phyloP scores from a whole-genome alignment of 2,797 vertebrate genomes.

The Melopsittacus undulatus region DNA sequence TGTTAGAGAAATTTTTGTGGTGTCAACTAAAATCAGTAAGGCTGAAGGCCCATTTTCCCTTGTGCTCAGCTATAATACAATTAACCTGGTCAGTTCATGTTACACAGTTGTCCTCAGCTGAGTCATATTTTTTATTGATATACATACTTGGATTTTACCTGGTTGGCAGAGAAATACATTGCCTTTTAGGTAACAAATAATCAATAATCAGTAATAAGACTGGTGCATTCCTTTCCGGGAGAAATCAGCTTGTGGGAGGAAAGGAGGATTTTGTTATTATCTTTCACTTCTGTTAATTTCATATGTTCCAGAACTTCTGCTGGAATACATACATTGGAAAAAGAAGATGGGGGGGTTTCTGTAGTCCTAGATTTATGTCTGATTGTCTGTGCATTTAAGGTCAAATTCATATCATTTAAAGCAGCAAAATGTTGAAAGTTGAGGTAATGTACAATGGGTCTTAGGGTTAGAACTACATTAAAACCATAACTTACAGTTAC shows the following conservation, averaged over 20 bases:
- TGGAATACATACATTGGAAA: background rate
- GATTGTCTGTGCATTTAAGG: background rate
- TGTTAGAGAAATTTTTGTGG: background rate
- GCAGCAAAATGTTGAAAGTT: background rate
- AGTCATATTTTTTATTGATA: background rate
- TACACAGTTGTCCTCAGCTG: background rate
- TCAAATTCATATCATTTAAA: background rate
- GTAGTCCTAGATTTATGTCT: background rate
- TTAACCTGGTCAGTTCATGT: background rate
- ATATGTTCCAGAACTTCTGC: background rate
- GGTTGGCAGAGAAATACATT: background rate
- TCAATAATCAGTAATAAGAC: background rate
- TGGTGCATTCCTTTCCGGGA: background rate
- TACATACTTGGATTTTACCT: background rate
- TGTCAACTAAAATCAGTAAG: slow-evolving; percentile 6
- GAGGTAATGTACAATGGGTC: background rate
- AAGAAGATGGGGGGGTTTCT: background rate
- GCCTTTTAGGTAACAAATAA: background rate
- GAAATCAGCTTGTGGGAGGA: background rate
- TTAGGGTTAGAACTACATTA: background rate
- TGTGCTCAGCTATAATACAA: background rate
- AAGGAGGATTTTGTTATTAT: background rate
- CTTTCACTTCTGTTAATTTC: background rate
- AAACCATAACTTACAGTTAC: background rate
- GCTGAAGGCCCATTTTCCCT: background rate